phyloP scores from a whole-genome alignment of 2,888 invertebrate species.

The Corythucha ciliata region DNA sequence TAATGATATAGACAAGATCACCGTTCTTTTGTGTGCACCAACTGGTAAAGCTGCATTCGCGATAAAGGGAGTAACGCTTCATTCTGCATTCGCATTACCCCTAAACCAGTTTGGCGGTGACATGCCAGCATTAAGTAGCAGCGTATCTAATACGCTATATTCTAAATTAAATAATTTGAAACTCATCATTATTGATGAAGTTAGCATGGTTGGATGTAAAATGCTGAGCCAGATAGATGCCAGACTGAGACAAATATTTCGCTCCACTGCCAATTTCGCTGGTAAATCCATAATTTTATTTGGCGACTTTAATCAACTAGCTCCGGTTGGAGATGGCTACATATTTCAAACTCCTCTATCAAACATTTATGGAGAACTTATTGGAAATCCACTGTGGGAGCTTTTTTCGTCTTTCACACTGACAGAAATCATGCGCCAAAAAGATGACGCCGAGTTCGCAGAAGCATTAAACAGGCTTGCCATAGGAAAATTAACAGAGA shows the following conservation, averaged over 20 bases:
- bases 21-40: conserved; percentile 28
- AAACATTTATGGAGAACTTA: neutral
- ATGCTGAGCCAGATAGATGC: conserved; percentile 7
- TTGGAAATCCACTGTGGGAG: conserved; percentile 25
- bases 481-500: too few species aligned
- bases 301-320: conserved; percentile 32
- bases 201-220: neutral
- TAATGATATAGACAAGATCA: conserved; percentile 14
- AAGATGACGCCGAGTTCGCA: conserved; percentile 29
- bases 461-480: conserved; percentile 20
- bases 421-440: conserved; percentile 32
- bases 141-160: neutral
- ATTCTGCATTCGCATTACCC: conserved; percentile 28
- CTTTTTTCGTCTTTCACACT: conserved; percentile 25
- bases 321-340: conserved; percentile 28
- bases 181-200: conserved; percentile 4
- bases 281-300: conserved; percentile 25
- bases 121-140: conserved; percentile 18
- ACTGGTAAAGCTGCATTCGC: conserved; percentile 31
- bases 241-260: conserved; percentile 24
- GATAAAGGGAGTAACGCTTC: conserved; percentile 29
- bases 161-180: neutral
- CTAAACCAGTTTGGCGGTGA: conserved; percentile 19
- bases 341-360: conserved; percentile 12
- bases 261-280: conserved; percentile 19